Evolutionary conservation across 2,797 vertebrate genomes (phyloP).

Genomic region (Melanitta fusca): DNA sequence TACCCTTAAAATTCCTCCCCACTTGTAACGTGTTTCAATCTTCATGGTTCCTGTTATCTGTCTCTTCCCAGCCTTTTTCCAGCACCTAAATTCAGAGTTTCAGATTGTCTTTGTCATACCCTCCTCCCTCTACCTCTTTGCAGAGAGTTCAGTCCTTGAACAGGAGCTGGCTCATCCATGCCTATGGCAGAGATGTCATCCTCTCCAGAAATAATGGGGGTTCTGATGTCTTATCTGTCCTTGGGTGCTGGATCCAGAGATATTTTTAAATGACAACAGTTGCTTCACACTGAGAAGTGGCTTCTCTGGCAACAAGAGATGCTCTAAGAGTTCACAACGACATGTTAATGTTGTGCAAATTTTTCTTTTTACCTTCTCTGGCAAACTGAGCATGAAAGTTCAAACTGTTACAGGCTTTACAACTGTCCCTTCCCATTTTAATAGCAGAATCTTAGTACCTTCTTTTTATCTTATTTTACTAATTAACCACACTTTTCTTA

Average conservation of each 20-base stretch:
- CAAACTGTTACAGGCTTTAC: not conserved
- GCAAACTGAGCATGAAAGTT: not conserved
- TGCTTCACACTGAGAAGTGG: not conserved
- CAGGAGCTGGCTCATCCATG: not conserved
- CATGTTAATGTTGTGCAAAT: fast-evolving
- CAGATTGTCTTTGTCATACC: not conserved
- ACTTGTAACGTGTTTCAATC: not conserved
- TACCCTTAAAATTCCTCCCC: not conserved
- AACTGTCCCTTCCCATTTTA: not conserved
- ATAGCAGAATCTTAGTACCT: not conserved
- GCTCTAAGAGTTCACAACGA: not conserved
- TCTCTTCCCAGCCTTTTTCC: not conserved
- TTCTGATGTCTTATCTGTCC: not conserved
- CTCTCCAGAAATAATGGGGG: not conserved
- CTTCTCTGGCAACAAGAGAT: not conserved
- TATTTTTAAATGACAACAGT: fast-evolving
- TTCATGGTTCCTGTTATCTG: not conserved
- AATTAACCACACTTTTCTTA: not conserved
- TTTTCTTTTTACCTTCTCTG: not conserved
- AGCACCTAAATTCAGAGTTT: not conserved
- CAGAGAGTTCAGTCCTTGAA: not conserved
- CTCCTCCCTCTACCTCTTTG: not conserved
- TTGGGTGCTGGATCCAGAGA: not conserved
- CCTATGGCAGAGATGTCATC: fast-evolving
- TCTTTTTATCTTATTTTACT: not conserved